Base-by-base conservation (phyloP, 2,888 invertebrate genomes). In the Tipula confusa region DNA sequence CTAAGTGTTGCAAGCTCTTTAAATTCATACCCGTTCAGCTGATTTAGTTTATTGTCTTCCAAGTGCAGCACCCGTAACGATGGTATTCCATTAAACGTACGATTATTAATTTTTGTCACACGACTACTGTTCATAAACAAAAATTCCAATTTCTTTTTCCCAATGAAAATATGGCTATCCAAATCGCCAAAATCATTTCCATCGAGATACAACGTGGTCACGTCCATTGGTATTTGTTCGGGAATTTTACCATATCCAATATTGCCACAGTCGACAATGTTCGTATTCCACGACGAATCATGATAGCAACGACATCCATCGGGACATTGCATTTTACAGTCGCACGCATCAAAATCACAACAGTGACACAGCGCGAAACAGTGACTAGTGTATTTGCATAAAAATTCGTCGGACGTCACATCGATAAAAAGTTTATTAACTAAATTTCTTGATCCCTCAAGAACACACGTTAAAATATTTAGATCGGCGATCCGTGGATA, bases 261-360 rank as follows among this genome's bases (percentile, higher is more conserved):
- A 87, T 92, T 93, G 86, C 94, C 94, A 90, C 95, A 96, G 90
- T 95, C 95, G 86, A 96, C 95, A 84, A 95, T 94, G 91, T 96
- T 96, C 88, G 94, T 94, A 86, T 93, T 93, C 95, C 95, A 96
- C 86, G 94, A 93, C 89, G 94, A 93, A 91, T 96, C 96, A 91
- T 95, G 95, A 91, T 94, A 96, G 89, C 96, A 96, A 86, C 94
- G 93, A 90, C 96, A 96, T 89, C 93, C 94, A 88, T 93, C 93
- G 86, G 96, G 96, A 89, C 96, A 96, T 86, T 94, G 95, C 94
- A 95, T 96, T 91, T 96, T 95, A 90, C 96, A 96, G 90, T 96
- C 96, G 90, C 96, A 96, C 85, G 95, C 95, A 89, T 95, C 95
- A 91, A 95, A 96, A 88, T 96, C 95, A 90, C 96, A 96, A 90